These are phyloP conservation scores for Chrysotoxum bicinctum DNA, from an alignment of 2,888 invertebrate genomes.

Conservation along the genomic window DNA sequence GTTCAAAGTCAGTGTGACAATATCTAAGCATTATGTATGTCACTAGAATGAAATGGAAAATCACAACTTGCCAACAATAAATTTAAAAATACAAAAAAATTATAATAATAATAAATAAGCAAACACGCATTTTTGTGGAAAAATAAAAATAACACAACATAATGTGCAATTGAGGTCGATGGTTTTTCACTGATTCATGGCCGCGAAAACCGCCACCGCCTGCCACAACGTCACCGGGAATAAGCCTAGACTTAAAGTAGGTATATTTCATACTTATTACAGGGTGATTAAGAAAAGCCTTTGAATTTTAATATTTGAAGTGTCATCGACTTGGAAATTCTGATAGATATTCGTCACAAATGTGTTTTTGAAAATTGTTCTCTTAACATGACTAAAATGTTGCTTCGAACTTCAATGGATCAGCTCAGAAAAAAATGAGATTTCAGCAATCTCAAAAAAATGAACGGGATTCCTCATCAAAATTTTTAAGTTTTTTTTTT, in stretches of 20 bases:
- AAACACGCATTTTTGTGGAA: conserved; percentile 50
- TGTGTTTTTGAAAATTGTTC: too few species aligned
- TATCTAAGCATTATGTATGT: conserved; percentile 49
- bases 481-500: too few species aligned
- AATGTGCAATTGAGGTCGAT: conserved; percentile 56
- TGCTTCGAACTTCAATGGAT: too few species aligned
- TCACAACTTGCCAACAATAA: conserved; percentile 9
- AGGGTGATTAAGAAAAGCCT: not conserved
- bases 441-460: too few species aligned
- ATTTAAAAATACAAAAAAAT: not conserved
- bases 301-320: not conserved
- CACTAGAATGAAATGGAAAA: conserved; percentile 36
- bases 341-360: too few species aligned
- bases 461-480: too few species aligned
- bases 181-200: conserved; percentile 38
- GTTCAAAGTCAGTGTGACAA: conserved; percentile 61
- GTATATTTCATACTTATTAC: too few species aligned
- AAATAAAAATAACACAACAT: conserved; percentile 23
- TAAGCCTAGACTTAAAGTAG: not conserved
- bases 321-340: too few species aligned
- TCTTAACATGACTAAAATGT: too few species aligned
- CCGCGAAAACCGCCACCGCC: not conserved
- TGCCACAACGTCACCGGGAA: not conserved
- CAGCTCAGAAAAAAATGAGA: too few species aligned
- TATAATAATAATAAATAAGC: conserved; percentile 3